These are phyloP conservation scores for Anagyrus pseudococci DNA, from an alignment of 2,888 invertebrate genomes.

Conservation along the genomic window DNA sequence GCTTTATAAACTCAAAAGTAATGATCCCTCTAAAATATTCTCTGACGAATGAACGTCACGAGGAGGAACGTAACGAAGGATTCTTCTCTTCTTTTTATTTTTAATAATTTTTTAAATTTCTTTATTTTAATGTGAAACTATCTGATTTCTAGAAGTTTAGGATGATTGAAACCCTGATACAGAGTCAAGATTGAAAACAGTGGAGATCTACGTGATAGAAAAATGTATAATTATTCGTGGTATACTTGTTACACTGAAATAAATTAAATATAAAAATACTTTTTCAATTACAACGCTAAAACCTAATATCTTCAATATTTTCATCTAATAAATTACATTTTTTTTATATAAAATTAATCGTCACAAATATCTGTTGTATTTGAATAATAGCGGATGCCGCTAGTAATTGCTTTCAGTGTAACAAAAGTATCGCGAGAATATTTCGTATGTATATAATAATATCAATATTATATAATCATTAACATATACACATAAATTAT, in stretches of 20 bases:
- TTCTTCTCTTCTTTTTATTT: constrained; percentile 14
- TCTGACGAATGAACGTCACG: constrained; percentile 17
- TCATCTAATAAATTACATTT: no score
- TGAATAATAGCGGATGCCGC: no score
- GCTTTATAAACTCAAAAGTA: constrained; percentile 24
- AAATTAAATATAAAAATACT: no score
- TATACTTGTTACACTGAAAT: not conserved
- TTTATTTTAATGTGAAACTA: constrained; percentile 32
- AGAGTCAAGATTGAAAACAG: not conserved
- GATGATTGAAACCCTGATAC: constrained; percentile 15
- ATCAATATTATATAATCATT: not conserved
- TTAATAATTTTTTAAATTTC: constrained; percentile 12
- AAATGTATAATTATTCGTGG: not conserved
- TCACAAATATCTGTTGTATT: no score
- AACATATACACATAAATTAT: not conserved
- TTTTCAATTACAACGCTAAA: no score
- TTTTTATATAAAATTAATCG: no score
- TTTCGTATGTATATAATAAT: not conserved
- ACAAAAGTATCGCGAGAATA: not conserved
- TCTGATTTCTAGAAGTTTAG: constrained; percentile 33
- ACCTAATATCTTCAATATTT: no score
- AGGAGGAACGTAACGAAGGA: constrained; percentile 37
- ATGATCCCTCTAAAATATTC: constrained; percentile 25
- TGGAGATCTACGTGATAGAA: not conserved
- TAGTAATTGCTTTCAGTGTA: not conserved